phyloP scores from a whole-genome alignment of 2,888 invertebrate genomes.

The Eilema griseolum region DNA sequence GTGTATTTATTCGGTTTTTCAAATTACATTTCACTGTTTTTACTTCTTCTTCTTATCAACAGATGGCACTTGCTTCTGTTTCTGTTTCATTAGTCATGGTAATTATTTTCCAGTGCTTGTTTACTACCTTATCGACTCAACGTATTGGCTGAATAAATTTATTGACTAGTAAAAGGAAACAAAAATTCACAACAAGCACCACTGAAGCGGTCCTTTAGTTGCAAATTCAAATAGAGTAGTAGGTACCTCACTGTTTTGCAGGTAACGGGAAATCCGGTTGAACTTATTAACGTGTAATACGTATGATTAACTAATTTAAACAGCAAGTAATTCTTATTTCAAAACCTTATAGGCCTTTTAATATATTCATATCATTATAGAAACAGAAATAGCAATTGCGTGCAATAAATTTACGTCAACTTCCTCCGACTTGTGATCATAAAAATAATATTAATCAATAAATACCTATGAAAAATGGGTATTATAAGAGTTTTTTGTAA shows the following conservation, averaged over 20 bases:
- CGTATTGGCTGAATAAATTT: neutral
- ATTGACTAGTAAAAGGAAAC: neutral
- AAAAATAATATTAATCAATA: neutral
- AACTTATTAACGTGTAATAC: neutral
- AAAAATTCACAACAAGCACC: too few relatives aligned
- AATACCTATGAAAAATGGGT: neutral
- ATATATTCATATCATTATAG: too few relatives aligned
- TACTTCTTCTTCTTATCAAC: neutral
- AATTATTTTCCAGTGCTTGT: neutral
- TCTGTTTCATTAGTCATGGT: neutral
- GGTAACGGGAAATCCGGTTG: neutral
- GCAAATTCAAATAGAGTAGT: too few relatives aligned
- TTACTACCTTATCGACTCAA: neutral
- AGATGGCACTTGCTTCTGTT: neutral
- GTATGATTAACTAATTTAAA: neutral
- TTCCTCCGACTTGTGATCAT: conserved; percentile 6
- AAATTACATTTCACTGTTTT: neutral
- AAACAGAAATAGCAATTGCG: neutral
- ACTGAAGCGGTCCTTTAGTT: too few relatives aligned
- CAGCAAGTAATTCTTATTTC: neutral
- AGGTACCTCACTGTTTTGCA: neutral
- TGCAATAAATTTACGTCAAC: neutral
- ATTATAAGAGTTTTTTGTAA: neutral
- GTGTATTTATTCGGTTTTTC: too few relatives aligned
- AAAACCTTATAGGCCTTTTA: neutral